Evolutionary conservation across 2,113 vertebrate species (phyloP).

Genomic region (Chaetura pelagica): DNA sequence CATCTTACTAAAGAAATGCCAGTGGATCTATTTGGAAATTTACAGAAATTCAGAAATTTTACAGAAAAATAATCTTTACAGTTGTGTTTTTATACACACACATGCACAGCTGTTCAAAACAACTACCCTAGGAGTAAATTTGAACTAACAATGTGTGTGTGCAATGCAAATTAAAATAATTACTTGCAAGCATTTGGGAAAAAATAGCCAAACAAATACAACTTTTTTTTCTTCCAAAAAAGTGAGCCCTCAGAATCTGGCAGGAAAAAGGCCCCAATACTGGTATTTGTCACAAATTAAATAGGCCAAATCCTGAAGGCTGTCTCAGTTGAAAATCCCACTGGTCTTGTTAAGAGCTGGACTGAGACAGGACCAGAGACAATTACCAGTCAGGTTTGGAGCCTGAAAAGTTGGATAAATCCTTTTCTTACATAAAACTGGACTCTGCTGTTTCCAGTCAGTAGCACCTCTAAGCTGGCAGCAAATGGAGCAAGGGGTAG

Average conservation of each 20-base stretch:
- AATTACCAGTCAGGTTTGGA: neutral
- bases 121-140: neutral
- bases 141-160: neutral
- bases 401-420: neutral
- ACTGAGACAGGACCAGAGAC: neutral
- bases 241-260: neutral
- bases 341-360: neutral
- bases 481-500: neutral
- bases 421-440: fast-evolving
- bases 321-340: neutral
- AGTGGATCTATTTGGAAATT: neutral
- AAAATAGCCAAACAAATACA: neutral
- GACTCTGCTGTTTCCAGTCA: neutral
- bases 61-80: neutral
- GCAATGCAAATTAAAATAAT: neutral
- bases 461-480: neutral
- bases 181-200: neutral
- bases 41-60: neutral
- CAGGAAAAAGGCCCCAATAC: neutral
- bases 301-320: neutral
- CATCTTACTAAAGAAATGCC: neutral
- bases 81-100: neutral
- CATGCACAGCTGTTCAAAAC: neutral
- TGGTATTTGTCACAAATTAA: neutral
- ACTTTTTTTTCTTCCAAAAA: neutral